A percentile compares a stretch with the other conserved stretches of the same genome.
These are phyloP conservation scores for Propithecus deckenii DNA, from an alignment of 2,797 vertebrate species.

Conservation along the genomic window DNA sequence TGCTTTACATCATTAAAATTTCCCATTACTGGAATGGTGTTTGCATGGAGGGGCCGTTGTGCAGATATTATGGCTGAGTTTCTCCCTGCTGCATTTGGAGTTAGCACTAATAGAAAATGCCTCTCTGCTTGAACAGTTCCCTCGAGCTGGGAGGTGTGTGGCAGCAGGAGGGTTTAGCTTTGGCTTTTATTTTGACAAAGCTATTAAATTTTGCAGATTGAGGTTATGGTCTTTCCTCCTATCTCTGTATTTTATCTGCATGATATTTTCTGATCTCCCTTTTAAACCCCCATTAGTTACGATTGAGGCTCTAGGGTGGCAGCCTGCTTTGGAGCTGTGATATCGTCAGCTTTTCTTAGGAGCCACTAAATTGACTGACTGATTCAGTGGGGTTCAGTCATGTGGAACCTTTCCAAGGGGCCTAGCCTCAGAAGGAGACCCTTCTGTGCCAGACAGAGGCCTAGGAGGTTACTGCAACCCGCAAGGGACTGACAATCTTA, in stretches of 20 bases:
- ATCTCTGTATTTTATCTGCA: conserved; percentile 74
- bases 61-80: conserved; percentile 55
- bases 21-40: conserved; percentile 66
- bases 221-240: conserved; percentile 78
- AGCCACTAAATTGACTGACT: conserved; percentile 68
- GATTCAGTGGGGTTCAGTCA: conserved; percentile 64
- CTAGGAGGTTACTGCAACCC: not conserved
- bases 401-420: conserved; percentile 57
- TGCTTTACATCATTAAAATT: conserved; percentile 76
- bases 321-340: conserved; percentile 56
- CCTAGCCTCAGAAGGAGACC: conserved; percentile 28
- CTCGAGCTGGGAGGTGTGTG: conserved; percentile 52
- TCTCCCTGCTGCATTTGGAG: conserved; percentile 66
- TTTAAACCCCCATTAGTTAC: conserved; percentile 63
- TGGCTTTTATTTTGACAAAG: conserved; percentile 82
- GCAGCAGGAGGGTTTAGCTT: conserved; percentile 68
- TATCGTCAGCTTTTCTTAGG: conserved; percentile 68
- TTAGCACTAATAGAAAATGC: conserved; percentile 76
- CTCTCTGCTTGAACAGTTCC: conserved; percentile 73
- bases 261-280: conserved; percentile 75
- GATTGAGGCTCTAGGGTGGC: conserved; percentile 59
- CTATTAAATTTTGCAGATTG: conserved; percentile 73
- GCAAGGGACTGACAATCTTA: not conserved
- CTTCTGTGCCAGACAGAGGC: not conserved
- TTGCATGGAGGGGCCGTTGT: conserved; percentile 74